Base-by-base conservation (phyloP, 2,113 vertebrate species). In the Cololabis saira region DNA sequence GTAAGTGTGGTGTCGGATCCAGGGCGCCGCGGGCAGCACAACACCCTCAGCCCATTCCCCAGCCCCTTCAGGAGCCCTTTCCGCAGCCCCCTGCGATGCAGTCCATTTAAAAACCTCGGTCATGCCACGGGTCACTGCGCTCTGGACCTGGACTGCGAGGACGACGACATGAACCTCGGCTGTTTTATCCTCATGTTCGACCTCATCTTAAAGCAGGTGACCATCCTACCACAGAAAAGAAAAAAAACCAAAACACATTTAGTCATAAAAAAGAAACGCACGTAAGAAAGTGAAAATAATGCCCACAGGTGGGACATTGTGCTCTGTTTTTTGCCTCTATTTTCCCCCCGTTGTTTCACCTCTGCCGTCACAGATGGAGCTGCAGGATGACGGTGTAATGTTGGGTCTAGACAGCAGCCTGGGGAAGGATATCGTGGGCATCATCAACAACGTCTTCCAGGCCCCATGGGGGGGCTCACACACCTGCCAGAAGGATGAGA, bases 101-200 rank as follows among this genome's bases (percentile, higher is more conserved):
- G 97, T 82, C 97, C 98, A 57, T 98, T 98, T 84, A 97, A 97
- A 90, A 98, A 98, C 90, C 94, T 98, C 79, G 96, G 96, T 37
- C 96, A 95, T 11, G 91, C 95, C 12, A 56, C 92, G 0, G 96
- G 95, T 54, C 89, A 93, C 84, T 97, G 95, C 58, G 90, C 95
- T 66, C 94, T 95, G 81, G 98, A 99, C 83, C 93, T 98, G 88
- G 98, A 99, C 78, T 95, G 95, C 83, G 97, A 99, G 45, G 97
- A 99, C 40, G 97, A 99, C 51, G 98, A 99, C 87, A 97, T 98
- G 95, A 99, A 99, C 91, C 93, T 99, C 65, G 95, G 95, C 90
- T 99, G 96, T 91, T 99, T 99, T 91, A 99, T 99, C 87, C 95
- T 99, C 78, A 99, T 99, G 98, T 98, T 99, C 85, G 98, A 99